Evolutionary conservation across 2,888 invertebrate genomes (phyloP).

Genomic region (Caenorhabditis becei): DNA sequence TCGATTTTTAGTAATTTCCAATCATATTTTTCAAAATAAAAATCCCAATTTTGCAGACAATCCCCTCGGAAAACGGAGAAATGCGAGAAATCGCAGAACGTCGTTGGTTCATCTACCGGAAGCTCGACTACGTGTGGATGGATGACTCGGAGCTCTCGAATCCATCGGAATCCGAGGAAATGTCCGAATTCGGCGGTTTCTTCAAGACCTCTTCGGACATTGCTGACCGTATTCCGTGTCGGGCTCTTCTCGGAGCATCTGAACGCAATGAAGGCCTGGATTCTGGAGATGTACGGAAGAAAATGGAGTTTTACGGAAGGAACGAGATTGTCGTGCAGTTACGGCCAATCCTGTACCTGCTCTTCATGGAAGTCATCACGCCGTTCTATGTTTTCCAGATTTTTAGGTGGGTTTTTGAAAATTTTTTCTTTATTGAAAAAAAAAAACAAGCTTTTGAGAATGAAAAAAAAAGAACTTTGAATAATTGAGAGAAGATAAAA

Average conservation of each 20-base stretch:
- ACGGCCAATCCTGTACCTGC: slow-evolving; percentile 83
- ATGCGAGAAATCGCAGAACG: slow-evolving; percentile 64
- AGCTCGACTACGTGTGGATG: slow-evolving; percentile 78
- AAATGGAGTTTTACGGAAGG: slow-evolving; percentile 82
- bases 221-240: slow-evolving; percentile 35
- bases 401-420: slow-evolving; percentile 80
- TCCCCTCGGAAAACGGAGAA: slow-evolving; percentile 54
- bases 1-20: too few relatives aligned
- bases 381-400: slow-evolving; percentile 84
- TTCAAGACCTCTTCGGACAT: slow-evolving; percentile 44
- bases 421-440: background rate
- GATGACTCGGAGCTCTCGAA: slow-evolving; percentile 31
- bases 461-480: too few relatives aligned
- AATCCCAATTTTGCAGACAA: slow-evolving; percentile 51
- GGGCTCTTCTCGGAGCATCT: slow-evolving; percentile 24
- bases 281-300: slow-evolving; percentile 63
- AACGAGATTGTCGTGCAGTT: slow-evolving; percentile 84
- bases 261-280: slow-evolving; percentile 27
- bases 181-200: background rate
- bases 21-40: too few relatives aligned
- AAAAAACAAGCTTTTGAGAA: too few relatives aligned
- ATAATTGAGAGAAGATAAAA: too few relatives aligned
- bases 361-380: slow-evolving; percentile 84
- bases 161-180: too few relatives aligned
- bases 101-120: slow-evolving; percentile 78